These are phyloP conservation scores for Rhinogobio ventralis DNA, from an alignment of 2,797 vertebrate genomes.

Conservation along the genomic window DNA sequence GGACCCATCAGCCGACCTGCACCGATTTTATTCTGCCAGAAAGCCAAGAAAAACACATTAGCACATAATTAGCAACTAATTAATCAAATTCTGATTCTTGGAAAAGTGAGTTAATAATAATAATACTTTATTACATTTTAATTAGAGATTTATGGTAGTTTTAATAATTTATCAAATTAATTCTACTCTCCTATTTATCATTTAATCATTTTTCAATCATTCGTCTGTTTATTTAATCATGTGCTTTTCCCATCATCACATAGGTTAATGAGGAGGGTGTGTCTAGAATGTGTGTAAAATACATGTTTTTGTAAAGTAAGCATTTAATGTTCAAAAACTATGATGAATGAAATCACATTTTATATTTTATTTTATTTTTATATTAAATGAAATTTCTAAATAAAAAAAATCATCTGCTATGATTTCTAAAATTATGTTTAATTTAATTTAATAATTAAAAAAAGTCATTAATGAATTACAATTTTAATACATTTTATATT, in stretches of 20 bases:
- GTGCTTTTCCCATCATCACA: not conserved
- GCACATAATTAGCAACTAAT: not conserved
- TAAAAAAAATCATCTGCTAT: not conserved
- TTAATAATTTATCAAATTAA: not conserved
- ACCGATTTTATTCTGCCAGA: slow-evolving; percentile 89
- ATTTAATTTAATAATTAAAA: not conserved
- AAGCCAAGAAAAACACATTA: not conserved
- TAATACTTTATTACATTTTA: not conserved
- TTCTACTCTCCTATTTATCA: not conserved
- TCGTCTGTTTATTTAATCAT: not conserved
- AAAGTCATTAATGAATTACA: not conserved
- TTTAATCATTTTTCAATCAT: not conserved
- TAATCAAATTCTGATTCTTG: not conserved
- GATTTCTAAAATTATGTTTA: not conserved
- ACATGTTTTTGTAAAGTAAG: not conserved
- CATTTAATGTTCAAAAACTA: not conserved
- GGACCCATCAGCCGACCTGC: slow-evolving; percentile 94
- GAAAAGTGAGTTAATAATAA: not conserved
- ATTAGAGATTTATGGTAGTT: not conserved
- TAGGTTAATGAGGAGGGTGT: not conserved
- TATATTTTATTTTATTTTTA: not conserved
- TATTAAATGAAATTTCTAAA: not conserved
- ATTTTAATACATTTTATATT: not conserved
- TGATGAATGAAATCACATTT: not conserved
- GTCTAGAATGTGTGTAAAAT: slow-evolving; percentile 2